Evolutionary conservation across 1,140 invertebrate species (phyloP).

Genomic region (Zaprionus gabonicus): DNA sequence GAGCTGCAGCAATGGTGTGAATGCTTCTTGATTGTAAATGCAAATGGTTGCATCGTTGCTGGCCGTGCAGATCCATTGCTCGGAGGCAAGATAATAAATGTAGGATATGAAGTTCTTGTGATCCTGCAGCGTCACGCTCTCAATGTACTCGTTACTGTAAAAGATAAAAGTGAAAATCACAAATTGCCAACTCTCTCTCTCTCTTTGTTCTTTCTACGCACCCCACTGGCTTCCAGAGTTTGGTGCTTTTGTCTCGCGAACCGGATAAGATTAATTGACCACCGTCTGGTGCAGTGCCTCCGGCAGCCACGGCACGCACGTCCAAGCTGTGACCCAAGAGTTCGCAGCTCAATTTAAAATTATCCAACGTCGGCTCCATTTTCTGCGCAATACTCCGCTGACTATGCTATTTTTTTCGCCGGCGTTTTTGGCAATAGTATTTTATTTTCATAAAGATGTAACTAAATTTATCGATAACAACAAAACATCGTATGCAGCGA

Average conservation of each 20-base stretch:
- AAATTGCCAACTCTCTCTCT: conserved; percentile 1
- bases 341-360: conserved; percentile 91
- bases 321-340: conserved; percentile 93
- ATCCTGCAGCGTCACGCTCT: conserved; percentile 90
- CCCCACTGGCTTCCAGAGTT: conserved; percentile 93
- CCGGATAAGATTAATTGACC: conserved; percentile 91
- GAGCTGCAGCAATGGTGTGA: conserved; percentile 88
- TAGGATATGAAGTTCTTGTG: conserved; percentile 94
- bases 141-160: conserved; percentile 85
- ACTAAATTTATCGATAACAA: conserved; percentile 17
- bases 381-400: conserved; percentile 23
- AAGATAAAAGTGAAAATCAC: conserved; percentile 66
- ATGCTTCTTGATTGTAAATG: conserved; percentile 88
- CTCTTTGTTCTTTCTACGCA: conserved; percentile 79
- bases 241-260: conserved; percentile 93
- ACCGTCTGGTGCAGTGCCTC: conserved; percentile 87
- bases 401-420: conserved; percentile 49
- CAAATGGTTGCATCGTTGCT: conserved; percentile 94
- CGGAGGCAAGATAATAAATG: conserved; percentile 91
- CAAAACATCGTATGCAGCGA: neutral
- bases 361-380: conserved; percentile 77
- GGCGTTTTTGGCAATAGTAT: conserved; percentile 41
- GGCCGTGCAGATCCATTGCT: conserved; percentile 92
- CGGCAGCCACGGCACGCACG: conserved; percentile 91
- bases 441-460: conserved; percentile 17